Base-by-base conservation (phyloP, 2,888 invertebrate species). In the Philereme transversata region DNA sequence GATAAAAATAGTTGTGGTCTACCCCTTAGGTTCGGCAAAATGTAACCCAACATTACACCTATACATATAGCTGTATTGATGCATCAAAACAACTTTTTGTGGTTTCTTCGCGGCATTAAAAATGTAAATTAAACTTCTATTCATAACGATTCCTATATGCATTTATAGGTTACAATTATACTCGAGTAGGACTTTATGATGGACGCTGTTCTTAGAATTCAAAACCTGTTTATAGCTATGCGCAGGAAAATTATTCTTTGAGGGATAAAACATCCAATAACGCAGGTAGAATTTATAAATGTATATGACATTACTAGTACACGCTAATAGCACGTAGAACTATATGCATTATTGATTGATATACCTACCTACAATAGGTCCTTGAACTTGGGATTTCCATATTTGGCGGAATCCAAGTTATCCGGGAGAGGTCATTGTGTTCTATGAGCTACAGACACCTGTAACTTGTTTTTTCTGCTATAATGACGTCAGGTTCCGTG, bases 401-500 rank as follows among this genome's bases (percentile, higher is more conserved):
- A 38, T 55, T 58, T 53, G 50, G 38, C 41, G 50, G 60, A 44
- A 48, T 70, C 62, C 54, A 60, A 65, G 57, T 63, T 64, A 68
- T 81, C 82, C 71, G 74, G 78, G 75, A 78, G 76, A 75, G 80
- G 80, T 82, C 83, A 80, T 77, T 75, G 76, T 71, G 74, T 71
- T 74, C 76, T 70, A 77, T 72, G 65, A 57, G 50, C 53, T 45
- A 45, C 53, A 53, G 73, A 77, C 88, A 88, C 88, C 87, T 90
- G 89, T 86, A 83, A 84, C 87, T 84, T 75, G 88, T 85, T 85
- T 78, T 82, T 79, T 83, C 74, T 77, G 82, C 79, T 83, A 85
- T 82, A 73, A 70, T 90, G 88, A 90, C 90, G 90, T 90, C 89
- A 90, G 72, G 71, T 73, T 76, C 76, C 73, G 68, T 76, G 79